Conservation (phyloP, 2,797 vertebrate species). For the Paratrypauchen microcephalus region DNA sequence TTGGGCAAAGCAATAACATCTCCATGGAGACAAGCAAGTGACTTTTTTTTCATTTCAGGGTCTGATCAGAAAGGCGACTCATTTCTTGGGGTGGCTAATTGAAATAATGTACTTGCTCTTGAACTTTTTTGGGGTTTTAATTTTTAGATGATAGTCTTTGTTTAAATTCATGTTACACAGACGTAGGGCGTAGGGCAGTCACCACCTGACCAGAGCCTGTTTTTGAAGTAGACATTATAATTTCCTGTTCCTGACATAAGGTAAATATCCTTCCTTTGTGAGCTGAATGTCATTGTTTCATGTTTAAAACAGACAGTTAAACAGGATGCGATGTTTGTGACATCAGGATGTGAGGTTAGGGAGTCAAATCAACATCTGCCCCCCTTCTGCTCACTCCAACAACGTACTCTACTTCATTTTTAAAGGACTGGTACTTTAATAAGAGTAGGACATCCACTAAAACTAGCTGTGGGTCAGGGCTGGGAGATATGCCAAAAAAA, state of each 20-base stretch:
- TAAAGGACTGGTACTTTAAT: not conserved
- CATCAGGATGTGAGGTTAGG: not conserved
- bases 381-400: not conserved
- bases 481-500: too few species aligned
- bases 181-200: not conserved
- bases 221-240: not conserved
- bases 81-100: not conserved
- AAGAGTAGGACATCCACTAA: too few species aligned
- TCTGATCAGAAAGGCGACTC: too few species aligned
- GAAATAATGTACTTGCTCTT: not conserved
- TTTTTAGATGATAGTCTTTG: too few species aligned
- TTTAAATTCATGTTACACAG: not conserved
- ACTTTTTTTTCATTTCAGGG: too few species aligned
- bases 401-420: not conserved
- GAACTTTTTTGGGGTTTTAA: not conserved
- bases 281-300: slow-evolving; percentile 8
- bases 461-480: too few species aligned
- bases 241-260: slow-evolving; percentile 9
- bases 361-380: not conserved
- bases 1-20: too few species aligned
- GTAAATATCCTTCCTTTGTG: slow-evolving; percentile 20
- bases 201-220: not conserved
- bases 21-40: too few species aligned
- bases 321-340: not conserved
- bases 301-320: not conserved